A percentile compares a stretch with the other conserved stretches of the same genome.
These are phyloP conservation scores for Drosophila quinaria DNA, from an alignment of 2,888 invertebrate species.

Conservation along the genomic window DNA sequence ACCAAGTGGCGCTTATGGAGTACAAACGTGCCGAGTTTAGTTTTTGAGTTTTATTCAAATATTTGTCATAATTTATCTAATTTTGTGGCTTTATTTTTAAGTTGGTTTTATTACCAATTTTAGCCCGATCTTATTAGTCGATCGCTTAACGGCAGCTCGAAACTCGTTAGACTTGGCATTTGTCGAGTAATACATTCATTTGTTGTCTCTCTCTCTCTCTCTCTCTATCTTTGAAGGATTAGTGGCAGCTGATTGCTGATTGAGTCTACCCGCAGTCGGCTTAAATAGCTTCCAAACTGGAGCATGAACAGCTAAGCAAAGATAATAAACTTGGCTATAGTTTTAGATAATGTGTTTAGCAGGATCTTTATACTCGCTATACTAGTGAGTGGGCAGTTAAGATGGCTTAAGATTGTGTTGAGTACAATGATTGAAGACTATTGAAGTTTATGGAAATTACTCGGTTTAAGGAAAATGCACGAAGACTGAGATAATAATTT, in stretches of 20 bases:
- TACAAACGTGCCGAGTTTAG: conserved; percentile 8
- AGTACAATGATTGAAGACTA: not conserved
- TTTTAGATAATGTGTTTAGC: conserved; percentile 27
- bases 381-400: conserved; percentile 20
- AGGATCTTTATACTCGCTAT: conserved; percentile 4
- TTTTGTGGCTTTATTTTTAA: conserved; percentile 69
- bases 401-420: conserved; percentile 12
- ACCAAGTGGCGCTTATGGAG: conserved; percentile 56
- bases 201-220: conserved; percentile 20
- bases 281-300: conserved; percentile 29
- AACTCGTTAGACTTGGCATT: conserved; percentile 53
- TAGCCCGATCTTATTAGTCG: conserved; percentile 28
- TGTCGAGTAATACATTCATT: conserved; percentile 42
- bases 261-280: conserved; percentile 22
- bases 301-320: conserved; percentile 28
- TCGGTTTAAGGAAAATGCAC: not conserved
- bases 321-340: conserved; percentile 16
- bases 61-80: conserved; percentile 72
- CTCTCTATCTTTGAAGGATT: conserved; percentile 30
- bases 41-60: conserved; percentile 57
- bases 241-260: conserved; percentile 33
- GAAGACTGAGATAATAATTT: too few species aligned
- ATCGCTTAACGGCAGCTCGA: conserved; percentile 7
- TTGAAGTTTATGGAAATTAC: not conserved
- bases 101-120: conserved; percentile 34